These are phyloP conservation scores for Illadopsis cleaveri DNA, from an alignment of 2,113 vertebrate species.

Conservation along the genomic window DNA sequence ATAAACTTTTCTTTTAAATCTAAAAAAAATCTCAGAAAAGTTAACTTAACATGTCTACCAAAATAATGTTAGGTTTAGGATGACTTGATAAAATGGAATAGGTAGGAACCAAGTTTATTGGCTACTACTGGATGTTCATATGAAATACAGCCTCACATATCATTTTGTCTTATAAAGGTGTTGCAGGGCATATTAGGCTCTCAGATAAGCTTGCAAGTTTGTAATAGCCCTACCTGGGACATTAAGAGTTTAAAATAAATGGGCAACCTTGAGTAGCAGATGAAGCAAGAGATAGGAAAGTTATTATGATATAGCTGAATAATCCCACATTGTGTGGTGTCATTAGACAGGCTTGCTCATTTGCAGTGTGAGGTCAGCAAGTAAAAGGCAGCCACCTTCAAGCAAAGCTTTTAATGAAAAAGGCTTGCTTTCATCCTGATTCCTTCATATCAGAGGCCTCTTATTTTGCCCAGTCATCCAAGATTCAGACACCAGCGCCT, in stretches of 20 bases:
- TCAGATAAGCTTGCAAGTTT: conserved; percentile 22
- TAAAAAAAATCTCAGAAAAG: neutral
- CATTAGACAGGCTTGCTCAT: neutral
- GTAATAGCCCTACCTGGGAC: neutral
- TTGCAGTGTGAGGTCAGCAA: neutral
- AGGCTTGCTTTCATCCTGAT: neutral
- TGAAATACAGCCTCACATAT: neutral
- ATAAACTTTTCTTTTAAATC: neutral
- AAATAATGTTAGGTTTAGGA: neutral
- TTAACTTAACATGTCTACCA: neutral
- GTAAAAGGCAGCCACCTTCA: conserved; percentile 9
- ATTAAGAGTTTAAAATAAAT: conserved; percentile 21
- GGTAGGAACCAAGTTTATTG: neutral
- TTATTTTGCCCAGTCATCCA: neutral
- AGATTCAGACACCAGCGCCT: neutral
- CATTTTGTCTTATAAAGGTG: neutral
- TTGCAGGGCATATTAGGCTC: conserved; percentile 10
- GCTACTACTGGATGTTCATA: neutral
- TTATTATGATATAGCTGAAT: neutral
- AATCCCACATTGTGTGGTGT: neutral
- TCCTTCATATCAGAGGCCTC: neutral
- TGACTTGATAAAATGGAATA: neutral
- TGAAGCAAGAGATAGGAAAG: conserved; percentile 20
- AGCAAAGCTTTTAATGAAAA: neutral
- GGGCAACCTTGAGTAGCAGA: conserved; percentile 37